Conservation (phyloP, 1,140 invertebrate species). For the Hypothenemus hampei region DNA sequence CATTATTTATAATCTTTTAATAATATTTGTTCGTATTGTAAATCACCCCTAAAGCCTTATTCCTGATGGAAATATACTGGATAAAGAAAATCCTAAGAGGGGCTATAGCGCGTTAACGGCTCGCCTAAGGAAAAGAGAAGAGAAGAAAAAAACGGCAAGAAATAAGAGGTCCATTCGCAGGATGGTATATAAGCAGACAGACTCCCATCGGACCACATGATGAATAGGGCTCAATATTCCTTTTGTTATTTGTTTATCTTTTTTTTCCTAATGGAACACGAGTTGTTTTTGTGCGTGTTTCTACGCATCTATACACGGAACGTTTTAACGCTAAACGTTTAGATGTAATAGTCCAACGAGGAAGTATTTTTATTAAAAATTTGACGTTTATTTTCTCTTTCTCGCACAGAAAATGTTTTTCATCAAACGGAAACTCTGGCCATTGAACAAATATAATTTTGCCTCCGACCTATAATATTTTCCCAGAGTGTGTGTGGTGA, state of each 20-base stretch:
- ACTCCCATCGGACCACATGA: constrained; percentile 6
- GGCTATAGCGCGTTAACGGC: constrained; percentile 15
- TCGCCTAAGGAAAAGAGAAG: constrained; percentile 3
- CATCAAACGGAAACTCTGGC: constrained; percentile 7
- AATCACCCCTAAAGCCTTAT: constrained; percentile 8
- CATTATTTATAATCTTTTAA: constrained; percentile 6
- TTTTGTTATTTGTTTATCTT: constrained; percentile 12
- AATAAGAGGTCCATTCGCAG: constrained; percentile 23
- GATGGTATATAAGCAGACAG: constrained; percentile 16
- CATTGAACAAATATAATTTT: constrained; percentile 11
- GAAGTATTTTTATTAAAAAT: no score
- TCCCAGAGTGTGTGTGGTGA: constrained; percentile 8
- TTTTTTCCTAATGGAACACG: constrained; percentile 7
- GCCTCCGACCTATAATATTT: constrained; percentile 3
- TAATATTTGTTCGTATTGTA: constrained; percentile 1
- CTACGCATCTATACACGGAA: no score
- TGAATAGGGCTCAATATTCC: constrained; percentile 10
- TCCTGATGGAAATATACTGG: constrained; percentile 14
- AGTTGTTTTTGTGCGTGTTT: constrained; percentile 4
- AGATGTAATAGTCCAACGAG: no score
- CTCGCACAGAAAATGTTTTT: constrained; percentile 2
- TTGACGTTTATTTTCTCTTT: constrained; percentile 4
- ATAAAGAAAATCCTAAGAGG: constrained; percentile 20
- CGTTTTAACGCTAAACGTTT: no score
- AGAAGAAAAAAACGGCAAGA: no score